Evolutionary conservation across 1,140 invertebrate genomes (phyloP), one percentile per base, ranked within the genome.

Genomic region (Triops longicaudatus): DNA sequence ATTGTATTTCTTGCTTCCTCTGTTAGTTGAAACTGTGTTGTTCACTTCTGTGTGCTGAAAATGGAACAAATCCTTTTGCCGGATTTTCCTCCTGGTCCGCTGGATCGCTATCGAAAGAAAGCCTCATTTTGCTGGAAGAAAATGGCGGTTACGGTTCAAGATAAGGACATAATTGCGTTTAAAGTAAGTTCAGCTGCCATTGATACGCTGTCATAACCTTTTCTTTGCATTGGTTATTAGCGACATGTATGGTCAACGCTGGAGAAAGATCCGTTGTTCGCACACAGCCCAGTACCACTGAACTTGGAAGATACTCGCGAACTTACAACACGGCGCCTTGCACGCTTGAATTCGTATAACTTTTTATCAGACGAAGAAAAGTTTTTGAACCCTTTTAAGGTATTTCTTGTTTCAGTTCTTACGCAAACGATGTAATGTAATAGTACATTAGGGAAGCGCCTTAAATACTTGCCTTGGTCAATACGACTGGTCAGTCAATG

Each of bases 121-220:
- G 89, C 92, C 5, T 88, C 89, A 9, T 94, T 95, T 81, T 87
- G 92, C 82, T 94, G 92, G 92, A 93, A 92, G 83, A 84, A 88
- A 78, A 86, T 95, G 83, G 90, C 89, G 79, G 79, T 92, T 50
- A 87, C 91, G 76, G 84, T 94, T 72, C 91, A 93, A 80, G 90
- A 89, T 78, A 88, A 92, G 81, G 87, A 92, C 72, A 84, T 89
- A 75, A 83, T 93, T 31, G 87, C 88, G 83, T 88, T 91, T 75
- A 92, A 92, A 87, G 77, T 78, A 71, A 10, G 22, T 22, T 63
- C n/a, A 10, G 6, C 5, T 63, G 14, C 50, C 0, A n/a, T n/a
- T 22, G 0, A 1, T 22, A 37, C 7, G 10, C 50, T 17, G 6
- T 63, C 3, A 6, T 63, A 63, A n/a, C 50, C n/a, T n/a, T 22